A percentile compares a stretch with the other conserved stretches of the same genome.
Evolutionary conservation across 2,888 invertebrate species (phyloP).

Genomic region (Brenthis daphne): DNA sequence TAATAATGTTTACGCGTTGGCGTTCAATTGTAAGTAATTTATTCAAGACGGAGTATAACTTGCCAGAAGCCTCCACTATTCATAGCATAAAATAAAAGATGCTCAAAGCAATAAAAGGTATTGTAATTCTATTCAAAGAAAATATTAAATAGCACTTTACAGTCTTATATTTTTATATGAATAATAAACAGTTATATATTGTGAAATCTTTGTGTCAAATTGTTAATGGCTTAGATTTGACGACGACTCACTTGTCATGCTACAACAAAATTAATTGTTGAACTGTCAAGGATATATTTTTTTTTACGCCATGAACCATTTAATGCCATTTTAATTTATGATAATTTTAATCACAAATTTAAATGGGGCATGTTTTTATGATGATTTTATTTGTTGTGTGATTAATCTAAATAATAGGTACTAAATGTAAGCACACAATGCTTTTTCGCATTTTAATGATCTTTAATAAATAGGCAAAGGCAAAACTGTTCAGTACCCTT

Average conservation of each 20-base stretch:
- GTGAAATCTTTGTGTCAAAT: constrained; percentile 1
- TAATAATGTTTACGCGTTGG: constrained; percentile 2
- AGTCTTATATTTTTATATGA: not conserved
- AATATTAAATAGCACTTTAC: too few relatives aligned
- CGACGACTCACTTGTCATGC: constrained; percentile 19
- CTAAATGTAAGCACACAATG: too few relatives aligned
- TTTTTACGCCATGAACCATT: constrained; percentile 14
- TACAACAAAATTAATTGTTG: constrained; percentile 27
- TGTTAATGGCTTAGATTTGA: constrained; percentile 6
- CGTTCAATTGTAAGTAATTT: constrained; percentile 2
- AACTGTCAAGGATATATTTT: constrained; percentile 7
- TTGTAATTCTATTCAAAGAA: too few relatives aligned
- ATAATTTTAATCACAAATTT: not conserved
- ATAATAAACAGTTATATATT: not conserved
- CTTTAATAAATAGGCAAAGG: too few relatives aligned
- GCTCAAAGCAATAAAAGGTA: not conserved
- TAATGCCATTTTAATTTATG: constrained; percentile 15
- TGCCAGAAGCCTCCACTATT: not conserved
- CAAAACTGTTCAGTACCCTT: too few relatives aligned
- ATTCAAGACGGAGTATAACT: not conserved
- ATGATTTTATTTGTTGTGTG: too few relatives aligned
- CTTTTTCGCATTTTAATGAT: too few relatives aligned
- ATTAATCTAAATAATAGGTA: too few relatives aligned
- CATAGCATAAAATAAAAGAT: not conserved
- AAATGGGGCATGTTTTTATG: too few relatives aligned